Evolutionary conservation across 2,113 vertebrate genomes (phyloP), one percentile per base, ranked within the genome.

Genomic region (Potamarius usumacintae): DNA sequence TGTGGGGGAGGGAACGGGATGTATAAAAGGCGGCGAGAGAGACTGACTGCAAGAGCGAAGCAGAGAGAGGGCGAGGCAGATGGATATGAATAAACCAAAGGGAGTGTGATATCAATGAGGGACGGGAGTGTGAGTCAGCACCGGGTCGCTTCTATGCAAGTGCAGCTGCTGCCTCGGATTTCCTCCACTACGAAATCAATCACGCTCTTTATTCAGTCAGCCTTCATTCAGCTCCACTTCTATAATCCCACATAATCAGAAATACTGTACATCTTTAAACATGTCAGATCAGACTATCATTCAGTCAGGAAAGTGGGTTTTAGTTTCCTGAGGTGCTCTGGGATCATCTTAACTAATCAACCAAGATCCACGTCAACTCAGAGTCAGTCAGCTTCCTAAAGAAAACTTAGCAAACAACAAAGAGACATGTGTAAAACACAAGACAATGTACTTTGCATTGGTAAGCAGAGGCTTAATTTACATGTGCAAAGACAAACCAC

Each of bases 41-140:
- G 62, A 57, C n/a, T 72, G 63, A 4, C 52, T 15, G 14, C 55
- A 18, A 76, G 5, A 14, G 58, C 15, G 85, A 76, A 0, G 48
- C 67, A 60, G 55, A 57, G 22, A 50, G 18, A 65, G 77, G 69
- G 88, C 4, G 48, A 67, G 83, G 79, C 79, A 63, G 74, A 82
- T 30, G 63, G 53, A 81, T 72, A 82, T 50, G 63, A 76, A 86
- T 48, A 58, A 82, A 52, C 67, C 22, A 69, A 65, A 63, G 7
- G 34, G 22, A 53, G 72, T 72, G 27, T 22, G 72, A 57, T 81
- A 86, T 63, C 79, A 78, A 85, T 71, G 63, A 50, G 34, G 42
- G 84, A 63, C 48, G 12, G 62, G 22, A 71, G 42, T 84, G 58
- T 82, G 86, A 89, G 78, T 65, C 86, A 85, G 79, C 74, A 86